phyloP scores from a whole-genome alignment of 1,140 invertebrate genomes.

The Lamellibrachia luymesi region DNA sequence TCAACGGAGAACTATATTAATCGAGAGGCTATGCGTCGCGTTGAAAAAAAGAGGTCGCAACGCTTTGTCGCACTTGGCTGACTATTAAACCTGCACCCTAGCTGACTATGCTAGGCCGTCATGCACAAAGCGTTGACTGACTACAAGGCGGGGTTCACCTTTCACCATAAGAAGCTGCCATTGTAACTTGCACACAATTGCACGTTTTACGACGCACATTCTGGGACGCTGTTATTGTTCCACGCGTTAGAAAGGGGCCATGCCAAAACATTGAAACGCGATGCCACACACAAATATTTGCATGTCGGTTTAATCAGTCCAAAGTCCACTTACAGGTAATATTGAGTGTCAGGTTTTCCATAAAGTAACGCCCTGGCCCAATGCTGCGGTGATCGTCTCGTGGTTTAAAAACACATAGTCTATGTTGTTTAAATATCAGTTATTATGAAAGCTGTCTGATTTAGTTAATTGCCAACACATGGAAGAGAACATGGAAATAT shows the following conservation, averaged over 20 bases:
- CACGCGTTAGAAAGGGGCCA: slow-evolving; percentile 22
- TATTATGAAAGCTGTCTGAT: too few species aligned
- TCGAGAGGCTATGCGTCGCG: neutral
- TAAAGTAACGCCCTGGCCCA: neutral
- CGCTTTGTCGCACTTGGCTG: too few species aligned
- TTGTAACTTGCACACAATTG: neutral
- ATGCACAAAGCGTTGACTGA: neutral
- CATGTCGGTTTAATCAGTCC: slow-evolving; percentile 16
- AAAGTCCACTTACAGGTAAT: slow-evolving; percentile 19
- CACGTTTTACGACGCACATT: neutral
- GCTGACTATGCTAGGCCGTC: neutral
- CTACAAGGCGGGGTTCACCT: too few species aligned
- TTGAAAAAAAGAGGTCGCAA: neutral
- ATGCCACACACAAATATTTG: slow-evolving; percentile 43
- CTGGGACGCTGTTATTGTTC: neutral
- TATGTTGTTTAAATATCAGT: too few species aligned
- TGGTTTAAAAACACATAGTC: too few species aligned
- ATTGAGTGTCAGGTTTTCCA: neutral
- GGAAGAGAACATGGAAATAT: too few species aligned
- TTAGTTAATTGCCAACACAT: too few species aligned
- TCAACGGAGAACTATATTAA: neutral
- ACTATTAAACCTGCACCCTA: neutral
- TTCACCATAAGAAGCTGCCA: neutral
- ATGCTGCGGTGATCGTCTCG: neutral
- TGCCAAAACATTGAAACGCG: neutral